Conservation (phyloP, 1,140 invertebrate genomes). For the Meloidogyne hapla region DNA sequence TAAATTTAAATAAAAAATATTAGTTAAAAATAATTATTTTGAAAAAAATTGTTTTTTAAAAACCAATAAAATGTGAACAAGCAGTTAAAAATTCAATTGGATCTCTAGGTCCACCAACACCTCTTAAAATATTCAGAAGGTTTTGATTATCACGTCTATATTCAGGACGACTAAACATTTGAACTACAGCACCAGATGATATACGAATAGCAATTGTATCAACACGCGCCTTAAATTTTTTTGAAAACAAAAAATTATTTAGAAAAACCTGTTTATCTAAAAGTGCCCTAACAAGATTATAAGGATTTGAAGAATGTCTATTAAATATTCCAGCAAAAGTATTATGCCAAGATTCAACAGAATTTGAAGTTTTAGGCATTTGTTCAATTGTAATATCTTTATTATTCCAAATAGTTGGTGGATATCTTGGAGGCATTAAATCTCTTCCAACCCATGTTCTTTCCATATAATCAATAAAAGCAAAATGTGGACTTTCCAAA, state of each 20-base stretch:
- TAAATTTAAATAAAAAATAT: background rate
- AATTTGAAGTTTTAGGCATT: conserved; percentile 1
- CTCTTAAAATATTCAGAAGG: background rate
- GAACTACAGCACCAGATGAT: background rate
- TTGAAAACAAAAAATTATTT: background rate
- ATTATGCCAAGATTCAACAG: conserved; percentile 12
- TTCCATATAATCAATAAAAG: conserved; percentile 16
- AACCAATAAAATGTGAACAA: background rate
- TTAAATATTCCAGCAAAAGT: background rate
- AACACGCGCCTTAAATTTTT: background rate
- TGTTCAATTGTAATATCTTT: conserved; percentile 10
- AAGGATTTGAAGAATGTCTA: conserved; percentile 5
- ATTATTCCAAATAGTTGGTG: conserved; percentile 6
- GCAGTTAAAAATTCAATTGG: conserved; percentile 5
- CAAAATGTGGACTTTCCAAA: background rate
- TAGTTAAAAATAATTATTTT: too few relatives aligned
- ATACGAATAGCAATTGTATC: background rate
- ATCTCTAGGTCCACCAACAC: background rate
- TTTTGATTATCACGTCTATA: conserved; percentile 8
- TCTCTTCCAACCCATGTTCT: conserved; percentile 10
- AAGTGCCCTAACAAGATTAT: conserved; percentile 10
- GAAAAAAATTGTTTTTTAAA: background rate
- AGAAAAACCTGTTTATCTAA: conserved; percentile 13
- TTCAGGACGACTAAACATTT: conserved; percentile 14
- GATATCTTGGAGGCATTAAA: conserved; percentile 2